Percentiles rank a stretch among this genome's conserved stretches.
These are phyloP conservation scores for Dendrolimus houi DNA, from an alignment of 2,888 invertebrate genomes.

Conservation along the genomic window DNA sequence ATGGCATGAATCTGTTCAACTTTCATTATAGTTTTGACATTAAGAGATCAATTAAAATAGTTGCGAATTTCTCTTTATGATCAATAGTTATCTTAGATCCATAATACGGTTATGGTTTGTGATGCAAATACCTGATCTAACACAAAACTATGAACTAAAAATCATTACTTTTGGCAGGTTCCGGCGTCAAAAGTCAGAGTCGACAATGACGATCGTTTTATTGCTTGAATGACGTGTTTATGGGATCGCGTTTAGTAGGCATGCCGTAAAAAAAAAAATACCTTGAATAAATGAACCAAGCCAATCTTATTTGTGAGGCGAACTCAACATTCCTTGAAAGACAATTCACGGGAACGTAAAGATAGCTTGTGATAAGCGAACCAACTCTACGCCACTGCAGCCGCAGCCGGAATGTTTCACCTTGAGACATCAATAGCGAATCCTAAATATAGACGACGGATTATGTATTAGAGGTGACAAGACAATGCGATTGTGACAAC, in stretches of 20 bases:
- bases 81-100: too few species aligned
- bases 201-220: conserved; percentile 50
- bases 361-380: conserved; percentile 9
- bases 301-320: conserved; percentile 44
- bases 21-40: too few species aligned
- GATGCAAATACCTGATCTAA: conserved; percentile 5
- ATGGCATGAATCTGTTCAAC: too few species aligned
- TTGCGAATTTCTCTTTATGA: too few species aligned
- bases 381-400: conserved; percentile 14
- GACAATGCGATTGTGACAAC: conserved; percentile 22
- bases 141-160: conserved; percentile 1
- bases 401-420: conserved; percentile 23
- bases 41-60: background rate
- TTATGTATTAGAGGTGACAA: conserved; percentile 26
- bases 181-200: conserved; percentile 31
- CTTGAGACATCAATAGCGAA: conserved; percentile 30
- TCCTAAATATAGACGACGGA: conserved; percentile 36
- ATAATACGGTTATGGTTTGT: too few species aligned
- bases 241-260: conserved; percentile 44
- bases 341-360: conserved; percentile 21
- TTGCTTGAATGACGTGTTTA: conserved; percentile 37
- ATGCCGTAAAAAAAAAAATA: conserved; percentile 57
- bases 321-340: conserved; percentile 43
- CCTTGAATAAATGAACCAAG: conserved; percentile 19
- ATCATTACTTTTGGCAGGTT: too few species aligned